Evolutionary conservation across 2,113 vertebrate species (phyloP).

Genomic region (Scolopax mira): DNA sequence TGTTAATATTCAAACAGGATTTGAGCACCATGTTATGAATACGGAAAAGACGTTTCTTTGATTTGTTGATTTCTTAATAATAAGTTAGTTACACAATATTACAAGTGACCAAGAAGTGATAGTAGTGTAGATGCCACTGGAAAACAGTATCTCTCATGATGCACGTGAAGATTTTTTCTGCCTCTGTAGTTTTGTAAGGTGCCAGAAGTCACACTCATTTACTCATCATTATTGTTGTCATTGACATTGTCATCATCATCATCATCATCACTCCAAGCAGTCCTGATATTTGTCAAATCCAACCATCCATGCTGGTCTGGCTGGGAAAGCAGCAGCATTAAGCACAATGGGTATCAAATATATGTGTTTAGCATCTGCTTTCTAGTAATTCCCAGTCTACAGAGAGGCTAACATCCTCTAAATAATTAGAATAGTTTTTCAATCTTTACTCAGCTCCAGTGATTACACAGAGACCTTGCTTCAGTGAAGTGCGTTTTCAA

Average conservation of each 20-base stretch:
- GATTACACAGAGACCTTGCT: neutral
- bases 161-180: neutral
- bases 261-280: neutral
- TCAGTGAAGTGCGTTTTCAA: neutral
- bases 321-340: neutral
- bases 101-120: neutral
- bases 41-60: neutral
- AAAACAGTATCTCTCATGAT: neutral
- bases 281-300: neutral
- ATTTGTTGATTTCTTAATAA: neutral
- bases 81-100: neutral
- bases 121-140: neutral
- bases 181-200: neutral
- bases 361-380: neutral
- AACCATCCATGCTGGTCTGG: neutral
- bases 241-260: neutral
- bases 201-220: neutral
- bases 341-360: neutral
- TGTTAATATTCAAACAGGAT: neutral
- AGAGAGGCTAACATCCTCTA: neutral
- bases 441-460: neutral
- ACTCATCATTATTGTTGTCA: neutral
- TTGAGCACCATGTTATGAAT: neutral
- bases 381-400: neutral
- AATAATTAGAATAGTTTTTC: neutral